Percentiles rank a stretch among this genome's conserved stretches.
phyloP scores from a whole-genome alignment of 2,113 vertebrate species.

The Eptesicus fuscus region DNA sequence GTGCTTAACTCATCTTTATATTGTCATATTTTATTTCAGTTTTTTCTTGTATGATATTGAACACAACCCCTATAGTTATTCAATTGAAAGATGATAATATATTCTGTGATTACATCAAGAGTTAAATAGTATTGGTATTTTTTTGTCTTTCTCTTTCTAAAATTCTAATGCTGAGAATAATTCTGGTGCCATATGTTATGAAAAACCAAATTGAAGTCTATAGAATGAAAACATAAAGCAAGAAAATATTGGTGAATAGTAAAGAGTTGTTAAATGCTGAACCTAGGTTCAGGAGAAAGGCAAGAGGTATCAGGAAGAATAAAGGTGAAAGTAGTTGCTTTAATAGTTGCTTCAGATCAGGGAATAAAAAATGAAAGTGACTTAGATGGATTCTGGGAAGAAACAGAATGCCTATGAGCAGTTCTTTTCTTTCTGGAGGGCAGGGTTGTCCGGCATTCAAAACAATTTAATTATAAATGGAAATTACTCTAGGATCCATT shows the following conservation, averaged over 20 bases:
- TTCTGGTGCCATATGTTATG: background rate
- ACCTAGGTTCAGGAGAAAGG: background rate
- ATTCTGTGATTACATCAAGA: background rate
- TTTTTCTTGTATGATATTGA: background rate
- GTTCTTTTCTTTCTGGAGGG: background rate
- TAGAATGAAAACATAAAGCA: background rate
- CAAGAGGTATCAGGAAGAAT: background rate
- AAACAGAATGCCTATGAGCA: background rate
- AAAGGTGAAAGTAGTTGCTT: background rate
- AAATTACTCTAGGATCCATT: background rate
- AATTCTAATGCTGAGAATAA: constrained; percentile 28
- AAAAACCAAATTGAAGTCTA: background rate
- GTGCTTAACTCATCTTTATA: background rate
- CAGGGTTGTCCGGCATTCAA: background rate
- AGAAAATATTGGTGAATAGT: background rate
- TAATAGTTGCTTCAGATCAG: background rate
- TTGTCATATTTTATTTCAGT: background rate
- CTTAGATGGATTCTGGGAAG: background rate
- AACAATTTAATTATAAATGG: background rate
- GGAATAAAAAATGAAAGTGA: background rate
- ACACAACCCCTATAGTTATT: background rate
- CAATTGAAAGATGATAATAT: background rate
- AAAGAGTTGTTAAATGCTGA: background rate
- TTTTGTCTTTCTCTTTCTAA: background rate
- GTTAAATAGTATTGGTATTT: background rate